Evolutionary conservation across 2,113 vertebrate species (phyloP).

Genomic region (Elephantulus edwardii): DNA sequence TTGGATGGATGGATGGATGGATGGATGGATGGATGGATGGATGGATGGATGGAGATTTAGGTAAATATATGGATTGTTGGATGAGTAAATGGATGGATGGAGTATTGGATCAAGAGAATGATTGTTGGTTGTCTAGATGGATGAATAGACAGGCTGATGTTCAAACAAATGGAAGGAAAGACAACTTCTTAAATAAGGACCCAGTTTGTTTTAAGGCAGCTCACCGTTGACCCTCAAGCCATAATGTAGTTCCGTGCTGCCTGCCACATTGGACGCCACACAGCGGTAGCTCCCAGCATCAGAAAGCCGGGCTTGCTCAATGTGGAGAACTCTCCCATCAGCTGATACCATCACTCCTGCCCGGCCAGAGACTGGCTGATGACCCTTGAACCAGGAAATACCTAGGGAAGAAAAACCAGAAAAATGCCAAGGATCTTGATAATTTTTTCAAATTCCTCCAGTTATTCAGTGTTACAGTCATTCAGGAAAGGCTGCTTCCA

Average conservation of each 20-base stretch:
- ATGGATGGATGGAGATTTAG: too few relatives aligned
- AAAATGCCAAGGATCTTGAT: accelerated
- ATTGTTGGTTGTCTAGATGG: background rate
- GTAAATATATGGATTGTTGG: background rate
- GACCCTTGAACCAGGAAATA: constrained; percentile 83
- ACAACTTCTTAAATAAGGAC: too few relatives aligned
- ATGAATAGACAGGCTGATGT: background rate
- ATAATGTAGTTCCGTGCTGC: constrained; percentile 73
- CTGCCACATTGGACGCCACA: constrained; percentile 77
- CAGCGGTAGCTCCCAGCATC: constrained; percentile 82
- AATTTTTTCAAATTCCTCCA: background rate
- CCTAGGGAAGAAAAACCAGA: constrained; percentile 61
- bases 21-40: background rate
- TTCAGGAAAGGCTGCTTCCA: background rate
- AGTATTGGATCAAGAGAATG: background rate
- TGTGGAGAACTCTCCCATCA: constrained; percentile 73
- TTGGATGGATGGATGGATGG: too few relatives aligned
- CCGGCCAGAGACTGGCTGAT: background rate
- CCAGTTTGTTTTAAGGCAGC: background rate
- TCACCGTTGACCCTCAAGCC: constrained; percentile 83
- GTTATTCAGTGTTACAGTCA: background rate
- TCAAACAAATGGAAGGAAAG: background rate
- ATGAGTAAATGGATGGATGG: background rate
- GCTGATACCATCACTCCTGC: constrained; percentile 24
- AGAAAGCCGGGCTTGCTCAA: constrained; percentile 44